Conservation (phyloP, 2,113 vertebrate species). For the Smithornis capensis region DNA sequence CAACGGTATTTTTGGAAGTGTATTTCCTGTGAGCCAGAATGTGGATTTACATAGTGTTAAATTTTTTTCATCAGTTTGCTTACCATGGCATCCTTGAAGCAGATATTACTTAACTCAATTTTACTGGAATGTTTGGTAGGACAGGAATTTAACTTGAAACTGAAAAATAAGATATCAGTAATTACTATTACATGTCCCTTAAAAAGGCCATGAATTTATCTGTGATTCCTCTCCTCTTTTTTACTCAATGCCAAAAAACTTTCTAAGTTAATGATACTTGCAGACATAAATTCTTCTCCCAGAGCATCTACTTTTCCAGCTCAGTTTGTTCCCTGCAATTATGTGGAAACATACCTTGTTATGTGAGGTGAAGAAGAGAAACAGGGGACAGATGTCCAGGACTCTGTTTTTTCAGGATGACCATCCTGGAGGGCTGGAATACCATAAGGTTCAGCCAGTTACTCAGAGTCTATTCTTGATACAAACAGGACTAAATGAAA, state of each 20-base stretch:
- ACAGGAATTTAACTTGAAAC: neutral
- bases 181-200: neutral
- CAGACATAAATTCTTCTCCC: slow-evolving; percentile 2
- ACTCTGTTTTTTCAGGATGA: neutral
- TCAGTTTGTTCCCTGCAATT: neutral
- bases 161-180: neutral
- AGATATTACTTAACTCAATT: neutral
- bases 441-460: neutral
- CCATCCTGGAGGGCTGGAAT: neutral
- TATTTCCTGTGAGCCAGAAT: neutral
- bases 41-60: neutral
- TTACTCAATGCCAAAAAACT: neutral
- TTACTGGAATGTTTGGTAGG: neutral
- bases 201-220: neutral
- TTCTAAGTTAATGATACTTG: slow-evolving; percentile 13
- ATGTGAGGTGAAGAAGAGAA: neutral
- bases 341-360: neutral
- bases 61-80: neutral
- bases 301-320: neutral
- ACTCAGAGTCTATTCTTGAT: neutral
- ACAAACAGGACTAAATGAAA: neutral
- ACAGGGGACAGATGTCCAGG: neutral
- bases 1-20: neutral
- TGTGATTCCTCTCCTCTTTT: neutral
- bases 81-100: neutral